Base-by-base conservation (phyloP, 2,888 invertebrate genomes). In the Cepaea hortensis region DNA sequence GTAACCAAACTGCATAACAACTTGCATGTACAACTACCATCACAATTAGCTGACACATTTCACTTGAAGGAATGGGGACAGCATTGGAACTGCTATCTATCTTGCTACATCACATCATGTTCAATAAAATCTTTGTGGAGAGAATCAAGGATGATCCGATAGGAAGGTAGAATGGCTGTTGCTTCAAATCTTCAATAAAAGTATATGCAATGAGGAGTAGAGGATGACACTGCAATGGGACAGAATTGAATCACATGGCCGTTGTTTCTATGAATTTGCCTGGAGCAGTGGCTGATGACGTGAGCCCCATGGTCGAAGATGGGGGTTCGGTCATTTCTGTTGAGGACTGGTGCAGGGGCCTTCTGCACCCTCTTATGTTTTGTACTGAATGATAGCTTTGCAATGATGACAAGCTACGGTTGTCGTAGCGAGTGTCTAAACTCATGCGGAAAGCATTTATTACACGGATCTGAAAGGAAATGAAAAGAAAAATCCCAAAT, bases 371-470 rank as follows among this genome's bases (percentile, higher is more conserved):
- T 91, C 93, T 93, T 88, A 90, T 88, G 90, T 91, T 92, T 91
- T 93, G 92, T 85, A 93, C 90, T 84, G 94, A 94, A 89, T 93
- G 94, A 90, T 91, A 92, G 90, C 93, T 93, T 91, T 93, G 93
- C 85, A 93, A 90, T 70, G 94, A 94, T 86, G 94, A 92, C 90
- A 94, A 89, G 91, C 94, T 94, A 92, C 91, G 93, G 96, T 92
- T 93, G 95, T 98, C 97, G 95, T 96, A 97, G 94, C 98, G 97
- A 95, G 98, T 96, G 96, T 98, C 98, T 96, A 99, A 96, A 95
- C 99, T 99, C 96, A 98, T 98, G 95, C 99, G 98, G 97, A 99
- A 99, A 96, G 99, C 99, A 96, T 99, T 99, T 96, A 99, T 99
- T 96, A 99, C 99, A 96, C 99, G 98, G 96, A 99, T 99, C 99